phyloP scores from a whole-genome alignment of 1,140 invertebrate genomes.

The fruit fly (Drosophila melanogaster) region DNA sequence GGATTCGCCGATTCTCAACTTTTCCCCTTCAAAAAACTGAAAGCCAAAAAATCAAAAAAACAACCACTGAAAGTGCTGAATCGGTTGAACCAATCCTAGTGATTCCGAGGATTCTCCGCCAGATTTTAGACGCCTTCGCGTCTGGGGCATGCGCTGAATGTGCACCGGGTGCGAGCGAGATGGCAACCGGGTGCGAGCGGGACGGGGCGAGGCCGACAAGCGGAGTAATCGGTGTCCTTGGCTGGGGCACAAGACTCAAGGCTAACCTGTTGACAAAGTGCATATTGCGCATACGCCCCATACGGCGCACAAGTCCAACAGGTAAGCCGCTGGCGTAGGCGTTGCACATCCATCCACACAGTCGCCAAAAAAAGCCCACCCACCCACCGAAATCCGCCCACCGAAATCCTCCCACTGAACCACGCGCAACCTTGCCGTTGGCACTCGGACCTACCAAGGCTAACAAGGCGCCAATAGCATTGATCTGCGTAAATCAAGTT shows the following conservation, averaged over 20 bases:
- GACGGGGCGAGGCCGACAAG: background rate
- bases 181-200: background rate
- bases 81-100: conserved; percentile 34
- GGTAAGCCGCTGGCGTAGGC: conserved; percentile 64
- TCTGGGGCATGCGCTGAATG: conserved; percentile 69
- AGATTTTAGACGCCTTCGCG: conserved; percentile 32
- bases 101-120: conserved; percentile 6
- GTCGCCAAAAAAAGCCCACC: background rate
- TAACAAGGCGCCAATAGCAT: conserved; percentile 13
- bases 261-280: conserved; percentile 74
- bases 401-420: background rate
- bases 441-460: background rate
- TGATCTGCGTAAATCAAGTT: conserved; percentile 11
- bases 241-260: conserved; percentile 39
- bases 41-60: background rate
- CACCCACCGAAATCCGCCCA: background rate
- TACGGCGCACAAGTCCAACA: conserved; percentile 50
- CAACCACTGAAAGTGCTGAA: conserved; percentile 39
- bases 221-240: conserved; percentile 5
- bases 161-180: conserved; percentile 3
- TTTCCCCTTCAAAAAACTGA: background rate
- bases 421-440: conserved; percentile 6
- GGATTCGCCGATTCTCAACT: background rate
- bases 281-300: conserved; percentile 76
- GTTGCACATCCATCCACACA: conserved; percentile 20